Conservation (phyloP, 1,140 invertebrate genomes). For the Alviniconcha marisindica region DNA sequence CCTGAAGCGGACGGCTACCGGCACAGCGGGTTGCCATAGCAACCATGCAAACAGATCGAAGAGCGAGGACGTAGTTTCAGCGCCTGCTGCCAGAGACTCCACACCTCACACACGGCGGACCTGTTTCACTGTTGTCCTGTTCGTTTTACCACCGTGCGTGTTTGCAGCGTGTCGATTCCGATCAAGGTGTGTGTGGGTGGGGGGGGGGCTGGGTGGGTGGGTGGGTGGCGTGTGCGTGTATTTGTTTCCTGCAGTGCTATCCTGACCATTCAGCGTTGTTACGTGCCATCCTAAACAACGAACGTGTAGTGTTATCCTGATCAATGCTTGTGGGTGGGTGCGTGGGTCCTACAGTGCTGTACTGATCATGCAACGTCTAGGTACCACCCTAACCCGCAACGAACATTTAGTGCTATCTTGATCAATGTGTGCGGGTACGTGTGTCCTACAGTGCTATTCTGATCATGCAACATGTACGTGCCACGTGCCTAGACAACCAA, state of each 20-base stretch:
- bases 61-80: not conserved
- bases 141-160: not conserved
- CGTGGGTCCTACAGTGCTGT: not conserved
- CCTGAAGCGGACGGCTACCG: not conserved
- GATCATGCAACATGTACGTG: too few species aligned
- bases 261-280: too few species aligned
- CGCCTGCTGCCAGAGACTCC: too few species aligned
- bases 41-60: not conserved
- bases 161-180: not conserved
- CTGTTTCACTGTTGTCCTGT: not conserved
- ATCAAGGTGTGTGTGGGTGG: not conserved
- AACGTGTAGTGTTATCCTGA: too few species aligned
- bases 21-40: not conserved
- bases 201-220: not conserved
- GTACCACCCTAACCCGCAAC: not conserved
- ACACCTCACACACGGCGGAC: not conserved
- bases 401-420: too few species aligned
- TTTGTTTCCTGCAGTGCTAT: not conserved
- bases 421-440: not conserved
- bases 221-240: not conserved
- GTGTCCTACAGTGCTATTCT: not conserved
- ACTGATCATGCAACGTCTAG: too few species aligned
- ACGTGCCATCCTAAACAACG: not conserved
- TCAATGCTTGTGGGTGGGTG: too few species aligned
- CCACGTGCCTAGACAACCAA: too few species aligned